Conservation (phyloP, 2,888 invertebrate species). For the Diabrotica balteata region DNA sequence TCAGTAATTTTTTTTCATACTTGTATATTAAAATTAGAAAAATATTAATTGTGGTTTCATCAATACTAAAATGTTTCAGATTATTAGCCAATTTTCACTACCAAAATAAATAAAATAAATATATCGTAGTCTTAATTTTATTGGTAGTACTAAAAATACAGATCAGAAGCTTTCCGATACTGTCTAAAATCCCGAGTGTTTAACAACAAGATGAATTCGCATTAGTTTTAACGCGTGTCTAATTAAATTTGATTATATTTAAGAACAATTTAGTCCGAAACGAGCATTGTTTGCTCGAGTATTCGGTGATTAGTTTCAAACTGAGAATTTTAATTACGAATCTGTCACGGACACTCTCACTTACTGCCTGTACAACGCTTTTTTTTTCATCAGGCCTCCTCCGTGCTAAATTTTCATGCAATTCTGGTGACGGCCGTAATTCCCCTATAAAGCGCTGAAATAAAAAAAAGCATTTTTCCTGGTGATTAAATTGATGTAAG, state of each 20-base stretch:
- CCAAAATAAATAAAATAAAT: too few relatives aligned
- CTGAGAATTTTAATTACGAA: conserved; percentile 54
- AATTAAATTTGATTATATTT: conserved; percentile 53
- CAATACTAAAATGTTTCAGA: too few relatives aligned
- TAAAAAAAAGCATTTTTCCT: background rate
- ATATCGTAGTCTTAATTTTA: too few relatives aligned
- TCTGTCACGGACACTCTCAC: conserved; percentile 51
- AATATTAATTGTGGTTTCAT: too few relatives aligned
- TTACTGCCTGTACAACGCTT: conserved; percentile 28
- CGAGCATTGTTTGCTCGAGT: conserved; percentile 43
- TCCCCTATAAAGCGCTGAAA: background rate
- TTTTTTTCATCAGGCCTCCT: conserved; percentile 20
- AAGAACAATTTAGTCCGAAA: conserved; percentile 46
- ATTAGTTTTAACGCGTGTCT: conserved; percentile 43
- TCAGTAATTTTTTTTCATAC: too few relatives aligned
- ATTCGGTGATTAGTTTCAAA: conserved; percentile 50
- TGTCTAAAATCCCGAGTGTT: conserved; percentile 15
- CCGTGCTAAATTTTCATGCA: conserved; percentile 4
- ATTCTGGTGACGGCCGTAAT: conserved; percentile 9
- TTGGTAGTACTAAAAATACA: too few relatives aligned
- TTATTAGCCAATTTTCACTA: too few relatives aligned
- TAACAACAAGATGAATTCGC: conserved; percentile 35
- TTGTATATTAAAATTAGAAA: too few relatives aligned
- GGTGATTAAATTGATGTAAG: too few relatives aligned
- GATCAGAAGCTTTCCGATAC: background rate